Evolutionary conservation across 30 jellyfish, hydroid and myxozoan genomes (phyloP), one percentile per base, ranked within the genome.

Genomic region (Rhopilema esculentum): DNA sequence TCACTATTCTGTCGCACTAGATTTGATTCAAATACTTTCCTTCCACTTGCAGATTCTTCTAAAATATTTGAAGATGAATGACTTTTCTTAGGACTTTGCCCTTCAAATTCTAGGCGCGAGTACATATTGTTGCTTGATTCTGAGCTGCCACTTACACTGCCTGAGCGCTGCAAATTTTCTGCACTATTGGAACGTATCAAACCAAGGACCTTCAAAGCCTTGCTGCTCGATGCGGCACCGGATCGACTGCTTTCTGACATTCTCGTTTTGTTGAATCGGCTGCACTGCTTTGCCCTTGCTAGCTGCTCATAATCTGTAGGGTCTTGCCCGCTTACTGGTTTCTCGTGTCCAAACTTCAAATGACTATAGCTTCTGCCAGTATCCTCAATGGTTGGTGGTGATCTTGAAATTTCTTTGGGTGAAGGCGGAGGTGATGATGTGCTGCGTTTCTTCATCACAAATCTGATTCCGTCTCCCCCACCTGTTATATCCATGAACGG

Each of bases 391-490:
- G 25, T 25, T 49, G 93, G 82, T 8, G 87, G 82, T 6, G 75
- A 17, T 48, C 49, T 61, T 61, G 87, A 26, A 19, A 49, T 19
- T 72, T 33, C 82, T 18, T 52, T 57, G 0, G 82, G 81, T 8
- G 90, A 64, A 18, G 87, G 86, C 28, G 87, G 93, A 8, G 93
- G 93, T 8, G 93, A 48, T 53, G 93, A 84, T 17, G 93, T 49
- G 67, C 87, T 71, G 1, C 93, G 87, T 30, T 77, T 84, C 48
- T 84, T 84, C 93, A 84, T 84, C 22, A 84, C 81, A 33, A 84
- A 84, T 22, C 93, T 28, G 69, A 84, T 77, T 6, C 75, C 75
- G 9, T 84, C 93, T 9, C 79, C 30, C 0, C 65, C 75, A 30
- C 87, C 93, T 20, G 73, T 29, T 26, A 68, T 27, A 30, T 84